Evolutionary conservation across 2,888 invertebrate species (phyloP).

Genomic region (Tenthredo scrophulariae): DNA sequence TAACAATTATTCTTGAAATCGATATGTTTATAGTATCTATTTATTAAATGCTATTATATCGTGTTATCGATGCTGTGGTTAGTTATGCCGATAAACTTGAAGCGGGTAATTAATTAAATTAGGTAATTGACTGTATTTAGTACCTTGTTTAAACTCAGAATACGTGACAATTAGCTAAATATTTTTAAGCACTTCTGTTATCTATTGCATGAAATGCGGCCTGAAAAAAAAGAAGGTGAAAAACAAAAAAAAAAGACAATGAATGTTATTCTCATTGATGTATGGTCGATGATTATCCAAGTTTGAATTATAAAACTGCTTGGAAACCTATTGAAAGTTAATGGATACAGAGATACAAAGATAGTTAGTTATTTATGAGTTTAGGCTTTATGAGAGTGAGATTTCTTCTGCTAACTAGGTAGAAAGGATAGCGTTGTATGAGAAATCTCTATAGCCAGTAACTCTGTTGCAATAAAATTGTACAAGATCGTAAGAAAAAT

Average conservation of each 20-base stretch:
- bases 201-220: constrained; percentile 16
- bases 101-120: constrained; percentile 47
- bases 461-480: constrained; percentile 40
- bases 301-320: constrained; percentile 11
- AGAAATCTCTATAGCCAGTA: constrained; percentile 38
- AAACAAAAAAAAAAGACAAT: background rate
- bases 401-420: background rate
- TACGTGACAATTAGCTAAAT: constrained; percentile 44
- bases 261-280: background rate
- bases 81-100: constrained; percentile 40
- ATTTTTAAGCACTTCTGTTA: constrained; percentile 20
- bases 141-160: constrained; percentile 40
- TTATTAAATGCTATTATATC: constrained; percentile 52
- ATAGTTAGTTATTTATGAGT: background rate
- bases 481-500: background rate
- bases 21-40: constrained; percentile 54
- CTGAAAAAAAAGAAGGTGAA: background rate
- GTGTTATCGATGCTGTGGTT: constrained; percentile 51
- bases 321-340: constrained; percentile 2
- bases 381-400: background rate
- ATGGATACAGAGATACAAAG: background rate
- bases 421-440: background rate
- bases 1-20: constrained; percentile 57
- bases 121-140: constrained; percentile 48
- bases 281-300: background rate